phyloP scores from a whole-genome alignment of 2,113 vertebrate genomes.

The Polypterus bichir region DNA sequence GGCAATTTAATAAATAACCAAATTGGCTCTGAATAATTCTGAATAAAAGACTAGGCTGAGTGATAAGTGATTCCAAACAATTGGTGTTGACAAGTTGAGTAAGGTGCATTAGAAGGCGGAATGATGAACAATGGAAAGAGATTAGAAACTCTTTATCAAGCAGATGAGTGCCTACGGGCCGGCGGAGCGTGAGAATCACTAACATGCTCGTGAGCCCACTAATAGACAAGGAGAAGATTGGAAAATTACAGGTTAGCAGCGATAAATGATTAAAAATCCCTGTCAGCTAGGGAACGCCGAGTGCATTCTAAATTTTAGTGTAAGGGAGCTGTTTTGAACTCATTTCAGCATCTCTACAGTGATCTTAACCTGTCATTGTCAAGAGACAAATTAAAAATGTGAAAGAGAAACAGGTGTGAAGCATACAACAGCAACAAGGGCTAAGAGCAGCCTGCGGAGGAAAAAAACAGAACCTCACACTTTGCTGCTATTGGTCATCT shows the following conservation, averaged over 20 bases:
- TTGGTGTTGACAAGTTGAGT: conserved; percentile 1
- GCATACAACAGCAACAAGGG: no score
- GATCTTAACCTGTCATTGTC: no score
- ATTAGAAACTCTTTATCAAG: conserved; percentile 2
- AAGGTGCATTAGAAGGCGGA: neutral
- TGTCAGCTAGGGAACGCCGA: no score
- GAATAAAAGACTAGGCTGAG: neutral
- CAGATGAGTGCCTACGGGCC: neutral
- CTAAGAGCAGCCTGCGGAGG: no score
- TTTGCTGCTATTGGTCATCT: no score
- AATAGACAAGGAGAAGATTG: conserved; percentile 2
- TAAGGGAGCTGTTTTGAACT: no score
- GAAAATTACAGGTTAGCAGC: neutral
- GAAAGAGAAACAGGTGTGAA: no score
- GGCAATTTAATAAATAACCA: neutral
- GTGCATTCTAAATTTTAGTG: no score
- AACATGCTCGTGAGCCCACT: neutral
- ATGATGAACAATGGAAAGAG: conserved; percentile 1
- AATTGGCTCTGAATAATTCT: neutral
- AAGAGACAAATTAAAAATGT: no score
- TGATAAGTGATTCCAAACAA: conserved; percentile 5
- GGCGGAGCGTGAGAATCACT: neutral
- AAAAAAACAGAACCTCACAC: no score
- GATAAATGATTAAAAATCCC: no score
- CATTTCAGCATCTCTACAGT: no score